phyloP scores from a whole-genome alignment of 2,888 invertebrate species.

The Tipula unca region DNA sequence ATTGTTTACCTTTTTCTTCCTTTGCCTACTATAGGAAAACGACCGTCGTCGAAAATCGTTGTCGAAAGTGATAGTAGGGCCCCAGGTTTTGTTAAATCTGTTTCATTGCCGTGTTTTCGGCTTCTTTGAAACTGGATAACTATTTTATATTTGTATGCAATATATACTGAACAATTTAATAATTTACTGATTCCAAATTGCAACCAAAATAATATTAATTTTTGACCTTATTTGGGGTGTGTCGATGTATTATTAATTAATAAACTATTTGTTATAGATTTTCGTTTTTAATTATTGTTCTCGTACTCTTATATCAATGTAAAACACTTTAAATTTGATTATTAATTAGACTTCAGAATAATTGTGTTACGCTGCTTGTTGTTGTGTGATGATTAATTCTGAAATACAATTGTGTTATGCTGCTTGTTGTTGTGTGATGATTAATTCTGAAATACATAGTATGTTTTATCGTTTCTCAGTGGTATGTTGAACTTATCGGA shows the following conservation, averaged over 20 bases:
- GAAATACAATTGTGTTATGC: not conserved
- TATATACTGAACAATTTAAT: not conserved
- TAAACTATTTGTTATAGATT: not conserved
- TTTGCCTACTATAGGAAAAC: too few species aligned
- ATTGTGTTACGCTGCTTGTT: not conserved
- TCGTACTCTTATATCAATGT: not conserved
- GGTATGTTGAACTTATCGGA: not conserved
- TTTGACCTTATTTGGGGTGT: not conserved
- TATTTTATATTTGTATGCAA: not conserved
- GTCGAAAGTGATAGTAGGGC: too few species aligned
- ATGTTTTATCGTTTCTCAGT: not conserved
- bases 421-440: not conserved
- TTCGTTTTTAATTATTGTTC: not conserved
- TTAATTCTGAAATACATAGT: not conserved
- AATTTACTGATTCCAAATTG: not conserved
- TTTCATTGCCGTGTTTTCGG: not conserved
- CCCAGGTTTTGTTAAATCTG: not conserved
- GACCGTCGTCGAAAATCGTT: too few species aligned
- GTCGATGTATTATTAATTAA: not conserved
- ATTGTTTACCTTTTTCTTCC: too few species aligned
- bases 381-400: not conserved
- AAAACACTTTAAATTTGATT: not conserved
- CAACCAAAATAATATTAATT: not conserved
- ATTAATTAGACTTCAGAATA: not conserved
- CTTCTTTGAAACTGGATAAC: not conserved